Base-by-base conservation (phyloP, 2,113 vertebrate genomes). In the Opisthocomus hoazin region DNA sequence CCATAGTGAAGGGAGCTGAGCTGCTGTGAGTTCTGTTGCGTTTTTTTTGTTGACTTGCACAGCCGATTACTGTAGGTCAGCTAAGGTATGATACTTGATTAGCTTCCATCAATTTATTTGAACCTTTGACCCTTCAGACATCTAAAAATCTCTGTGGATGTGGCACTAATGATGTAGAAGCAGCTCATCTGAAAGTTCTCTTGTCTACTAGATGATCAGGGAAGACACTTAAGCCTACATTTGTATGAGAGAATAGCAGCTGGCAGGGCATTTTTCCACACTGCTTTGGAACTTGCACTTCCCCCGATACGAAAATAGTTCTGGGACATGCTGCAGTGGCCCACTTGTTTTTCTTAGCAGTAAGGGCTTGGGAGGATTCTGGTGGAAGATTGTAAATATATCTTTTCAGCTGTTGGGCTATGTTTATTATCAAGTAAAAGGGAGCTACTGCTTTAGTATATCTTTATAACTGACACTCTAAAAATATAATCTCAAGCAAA, bases 341-440 rank as follows among this genome's bases (percentile, higher is more conserved):
- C 96, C 87, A 91, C 84, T 97, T 93, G 94, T 96, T 96, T 96
- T 94, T 84, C 89, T 91, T 89, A 96, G 91, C 89, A 89, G 89
- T 89, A 51, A 87, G 87, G 21, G 84, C 41, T 79, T 97, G 94
- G 80, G 84, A 96, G 74, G 81, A 89, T 96, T 96, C 94, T 96
- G 84, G 70, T 93, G 81, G 87, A 96, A 95, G 96, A 89, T 24
- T 85, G 94, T 94, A 96, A 96, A 94, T 94, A 80, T 94, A 97
- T 94, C 93, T 96, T 95, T 94, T 96, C 96, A 97, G 96, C 96
- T 97, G 96, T 95, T 96, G 92, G 84, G 61, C 90, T 96, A 84
- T 87, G 92, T 94, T 96, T 97, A 86, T 95, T 96, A 92, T 90
- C 91, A 84, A 91, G 97, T 73, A 94, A 95, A 96, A 92, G 63